Conservation (phyloP, 2,797 vertebrate genomes). For the Phrynocephalus forsythii region DNA sequence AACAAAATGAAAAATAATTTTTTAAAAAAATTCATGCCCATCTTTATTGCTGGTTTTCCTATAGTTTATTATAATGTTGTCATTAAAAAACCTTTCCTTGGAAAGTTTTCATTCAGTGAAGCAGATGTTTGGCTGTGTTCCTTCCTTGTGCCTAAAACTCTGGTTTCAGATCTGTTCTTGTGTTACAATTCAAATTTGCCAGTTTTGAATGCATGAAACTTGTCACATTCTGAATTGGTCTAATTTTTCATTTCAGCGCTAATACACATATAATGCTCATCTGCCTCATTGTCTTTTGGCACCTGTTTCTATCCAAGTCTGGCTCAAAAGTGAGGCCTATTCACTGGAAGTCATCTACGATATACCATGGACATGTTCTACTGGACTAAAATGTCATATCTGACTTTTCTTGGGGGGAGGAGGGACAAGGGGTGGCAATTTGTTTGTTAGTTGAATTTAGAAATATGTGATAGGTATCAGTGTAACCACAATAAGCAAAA, state of each 20-base stretch:
- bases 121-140: conserved; percentile 6
- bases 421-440: background rate
- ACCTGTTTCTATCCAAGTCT: conserved; percentile 33
- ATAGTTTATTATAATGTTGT: background rate
- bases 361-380: background rate
- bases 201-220: conserved; percentile 38
- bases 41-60: background rate
- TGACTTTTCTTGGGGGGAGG: background rate
- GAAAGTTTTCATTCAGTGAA: background rate
- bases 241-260: conserved; percentile 47
- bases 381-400: background rate
- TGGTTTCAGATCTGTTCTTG: conserved; percentile 26
- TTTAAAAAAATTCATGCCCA: too few relatives aligned
- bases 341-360: conserved; percentile 14
- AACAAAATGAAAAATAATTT: too few relatives aligned
- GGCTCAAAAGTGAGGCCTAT: conserved; percentile 29
- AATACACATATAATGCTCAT: conserved; percentile 50
- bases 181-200: conserved; percentile 41
- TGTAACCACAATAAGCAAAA: background rate
- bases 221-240: conserved; percentile 40
- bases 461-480: background rate
- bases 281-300: conserved; percentile 50
- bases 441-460: background rate
- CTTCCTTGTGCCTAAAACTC: conserved; percentile 18
- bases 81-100: background rate